Base-by-base conservation (phyloP, 2,797 vertebrate genomes). In the Sphenodon punctatus region DNA sequence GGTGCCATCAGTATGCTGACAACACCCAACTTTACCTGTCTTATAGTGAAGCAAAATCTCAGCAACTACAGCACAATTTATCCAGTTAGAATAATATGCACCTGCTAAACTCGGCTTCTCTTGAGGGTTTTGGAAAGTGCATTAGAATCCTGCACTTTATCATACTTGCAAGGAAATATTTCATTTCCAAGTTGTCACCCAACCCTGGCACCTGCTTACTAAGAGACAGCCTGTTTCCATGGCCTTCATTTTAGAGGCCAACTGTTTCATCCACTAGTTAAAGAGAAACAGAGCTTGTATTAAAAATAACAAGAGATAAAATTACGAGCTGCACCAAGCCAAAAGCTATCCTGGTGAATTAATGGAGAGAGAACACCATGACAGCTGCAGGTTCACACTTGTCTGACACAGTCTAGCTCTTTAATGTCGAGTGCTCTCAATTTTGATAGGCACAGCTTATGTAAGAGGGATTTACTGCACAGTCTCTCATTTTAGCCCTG, bases 381-480 rank as follows among this genome's bases (percentile, higher is more conserved):
- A 42, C 23, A 81, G 74, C 19, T 55, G 65, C 16, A n/a, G 10
- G 30, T 75, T 82, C 4, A 1, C 16, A 16, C 4, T 7, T 58
- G 45, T 36, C 34, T 3, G 2, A 34, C 19, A 51, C 20, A 25
- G 42, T 71, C 36, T 45, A 59, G 42, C 45, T 45, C 4, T 51
- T 16, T 0, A 0, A 49, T 69, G n/a, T 46, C 39, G 17, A 1
- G 5, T 1, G 0, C 10, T 68, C 23, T 23, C 70, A 1, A 0
- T 20, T 49, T 60, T 1, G 6, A 23, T 7, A 64, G 51, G 30
- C 16, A n/a, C 20, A 20, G 42, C 38, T 64, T 48, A 25, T 56
- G 25, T 67, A 66, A 79, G 12, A 71, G 23, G 38, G 70, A 39
- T 30, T 77, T 60, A 22, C n/a, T 66, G 36, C 49, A 61, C 67